phyloP scores from a whole-genome alignment of 2,888 invertebrate genomes.

The Eledone cirrhosa region DNA sequence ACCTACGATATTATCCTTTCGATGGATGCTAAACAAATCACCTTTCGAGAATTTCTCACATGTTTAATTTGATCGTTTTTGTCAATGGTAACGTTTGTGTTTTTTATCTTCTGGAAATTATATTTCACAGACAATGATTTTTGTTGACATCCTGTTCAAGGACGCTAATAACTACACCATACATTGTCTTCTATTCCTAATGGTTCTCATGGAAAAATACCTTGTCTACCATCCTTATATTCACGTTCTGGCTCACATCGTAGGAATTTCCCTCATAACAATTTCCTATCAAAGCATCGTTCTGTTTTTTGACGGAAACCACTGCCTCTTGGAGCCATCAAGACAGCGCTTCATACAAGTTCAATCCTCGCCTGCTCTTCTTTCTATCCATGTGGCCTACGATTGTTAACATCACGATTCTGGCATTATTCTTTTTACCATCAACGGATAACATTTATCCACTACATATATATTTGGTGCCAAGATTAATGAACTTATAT shows the following conservation, averaged over 20 bases:
- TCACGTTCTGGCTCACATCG: not conserved
- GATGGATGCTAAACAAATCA: not conserved
- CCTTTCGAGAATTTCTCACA: not conserved
- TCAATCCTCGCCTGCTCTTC: not conserved
- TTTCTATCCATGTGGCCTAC: not conserved
- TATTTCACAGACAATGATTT: not conserved
- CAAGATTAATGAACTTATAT: not conserved
- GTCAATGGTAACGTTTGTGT: not conserved
- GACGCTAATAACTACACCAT: not conserved
- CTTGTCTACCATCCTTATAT: not conserved
- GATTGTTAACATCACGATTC: too few relatives aligned
- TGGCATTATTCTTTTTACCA: too few relatives aligned
- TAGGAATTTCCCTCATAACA: not conserved
- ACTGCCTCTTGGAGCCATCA: not conserved
- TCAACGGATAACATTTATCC: too few relatives aligned
- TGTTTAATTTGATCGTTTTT: not conserved
- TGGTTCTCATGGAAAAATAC: not conserved
- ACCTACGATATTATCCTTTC: not conserved
- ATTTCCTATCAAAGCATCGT: not conserved
- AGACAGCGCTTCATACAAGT: not conserved
- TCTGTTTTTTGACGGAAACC: not conserved
- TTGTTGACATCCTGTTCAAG: not conserved
- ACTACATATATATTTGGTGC: not conserved
- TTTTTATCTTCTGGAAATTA: not conserved
- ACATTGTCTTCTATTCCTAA: not conserved